Evolutionary conservation across 2,888 invertebrate species (phyloP).

Genomic region (Drosophila mulleri): DNA sequence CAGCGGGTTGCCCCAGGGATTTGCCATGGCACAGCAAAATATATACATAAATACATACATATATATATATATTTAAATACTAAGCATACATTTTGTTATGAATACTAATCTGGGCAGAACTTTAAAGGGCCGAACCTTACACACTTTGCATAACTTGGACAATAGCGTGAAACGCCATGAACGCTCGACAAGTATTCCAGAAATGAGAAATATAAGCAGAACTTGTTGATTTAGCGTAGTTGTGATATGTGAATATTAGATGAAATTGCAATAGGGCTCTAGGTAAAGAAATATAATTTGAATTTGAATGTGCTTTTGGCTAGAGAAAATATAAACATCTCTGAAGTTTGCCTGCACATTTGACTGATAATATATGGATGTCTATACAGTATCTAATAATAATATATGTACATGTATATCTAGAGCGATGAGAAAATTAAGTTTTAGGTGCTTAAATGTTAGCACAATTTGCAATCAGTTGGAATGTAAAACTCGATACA

Average conservation of each 20-base stretch:
- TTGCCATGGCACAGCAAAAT: slow-evolving; percentile 51
- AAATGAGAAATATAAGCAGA: background rate
- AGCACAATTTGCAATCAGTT: no score
- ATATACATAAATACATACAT: slow-evolving; percentile 28
- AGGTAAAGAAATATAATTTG: no score
- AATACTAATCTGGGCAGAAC: slow-evolving; percentile 73
- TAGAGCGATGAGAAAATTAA: no score
- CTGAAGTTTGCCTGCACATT: no score
- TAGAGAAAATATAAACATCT: background rate
- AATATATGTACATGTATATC: no score
- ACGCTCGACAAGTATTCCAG: background rate
- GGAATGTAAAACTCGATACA: no score
- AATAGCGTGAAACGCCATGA: slow-evolving; percentile 25
- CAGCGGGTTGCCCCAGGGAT: slow-evolving; percentile 70
- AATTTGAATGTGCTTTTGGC: no score
- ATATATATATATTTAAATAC: slow-evolving; percentile 39
- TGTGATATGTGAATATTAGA: background rate
- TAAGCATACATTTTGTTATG: slow-evolving; percentile 80
- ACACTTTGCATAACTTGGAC: slow-evolving; percentile 46
- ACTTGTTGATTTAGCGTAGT: slow-evolving; percentile 9
- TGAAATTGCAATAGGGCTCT: background rate
- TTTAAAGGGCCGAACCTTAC: slow-evolving; percentile 18
- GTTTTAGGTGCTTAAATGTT: no score
- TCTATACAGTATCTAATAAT: no score
- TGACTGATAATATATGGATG: no score